Base-by-base conservation (phyloP, 2,113 vertebrate genomes). In the Nestor notabilis region DNA sequence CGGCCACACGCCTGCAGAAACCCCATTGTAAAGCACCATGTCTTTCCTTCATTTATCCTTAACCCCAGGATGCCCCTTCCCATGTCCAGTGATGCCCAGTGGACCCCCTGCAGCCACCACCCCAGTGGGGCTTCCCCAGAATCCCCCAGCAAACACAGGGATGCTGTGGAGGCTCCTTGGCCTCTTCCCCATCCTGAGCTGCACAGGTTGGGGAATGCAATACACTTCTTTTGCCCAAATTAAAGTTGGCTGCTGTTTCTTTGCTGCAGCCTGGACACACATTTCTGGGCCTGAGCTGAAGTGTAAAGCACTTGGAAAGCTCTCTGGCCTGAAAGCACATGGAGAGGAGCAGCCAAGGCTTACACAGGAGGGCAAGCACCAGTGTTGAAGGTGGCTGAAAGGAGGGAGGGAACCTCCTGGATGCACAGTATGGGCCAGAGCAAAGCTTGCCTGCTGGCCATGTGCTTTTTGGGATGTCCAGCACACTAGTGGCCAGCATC, bases 231-330 rank as follows among this genome's bases (percentile, higher is more conserved):
- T 88, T 77, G 6, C 70, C 75, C 68, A 46, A 69, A 87, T 63
- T 88, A 85, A 50, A 58, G 66, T 86, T 88, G 75, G 85, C 95
- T 75, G 63, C 52, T 66, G 52, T 18, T 53, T 9, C 53, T 69
- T 52, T 75, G 52, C 65, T 4, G 49, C 91, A 95, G 76, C 66
- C 81, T 87, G 78, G 69, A 89, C 61, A n/a, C 1, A 7, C 10
- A 50, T 70, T 61, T 81, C 74, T 88, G 70, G 52, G 68, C 70
- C 78, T 76, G 81, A 87, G 69, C 15, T 85, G 35, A 33, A 81
- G 65, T 17, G 7, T 37, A 65, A 78, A 92, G 89, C 17, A 5
- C 80, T 94, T 87, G 77, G 93, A 93, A 94, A 41, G 10, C 33
- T 83, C 63, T 28, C 70, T 50, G 81, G 77, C 39, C 78, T 61